Percentiles rank a stretch among this genome's conserved stretches.
phyloP scores from a whole-genome alignment of 2,888 invertebrate genomes.

The Anticlea derivata region DNA sequence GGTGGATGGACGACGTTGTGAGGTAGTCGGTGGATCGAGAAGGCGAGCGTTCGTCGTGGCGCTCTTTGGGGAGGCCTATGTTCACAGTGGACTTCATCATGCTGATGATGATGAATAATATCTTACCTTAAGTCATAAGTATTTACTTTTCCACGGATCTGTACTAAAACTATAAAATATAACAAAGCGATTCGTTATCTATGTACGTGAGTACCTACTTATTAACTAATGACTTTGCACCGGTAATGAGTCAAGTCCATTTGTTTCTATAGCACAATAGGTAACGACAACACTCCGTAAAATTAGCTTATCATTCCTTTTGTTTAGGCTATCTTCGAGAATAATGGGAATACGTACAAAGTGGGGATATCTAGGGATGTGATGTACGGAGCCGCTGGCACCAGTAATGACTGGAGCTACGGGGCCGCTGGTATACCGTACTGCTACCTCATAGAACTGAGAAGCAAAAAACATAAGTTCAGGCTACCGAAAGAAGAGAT shows the following conservation, averaged over 20 bases:
- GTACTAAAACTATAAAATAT: not conserved
- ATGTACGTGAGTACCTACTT: not conserved
- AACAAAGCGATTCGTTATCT: conserved; percentile 2
- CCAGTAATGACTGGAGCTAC: conserved; percentile 71
- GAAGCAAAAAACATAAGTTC: conserved; percentile 68
- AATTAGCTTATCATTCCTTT: conserved; percentile 16
- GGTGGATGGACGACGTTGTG: too few relatives aligned
- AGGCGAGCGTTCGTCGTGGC: too few relatives aligned
- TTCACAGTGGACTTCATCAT: too few relatives aligned
- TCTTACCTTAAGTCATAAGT: too few relatives aligned
- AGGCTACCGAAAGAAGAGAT: conserved; percentile 67
- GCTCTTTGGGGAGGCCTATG: too few relatives aligned
- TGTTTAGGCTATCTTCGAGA: conserved; percentile 63
- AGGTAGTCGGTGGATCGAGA: too few relatives aligned
- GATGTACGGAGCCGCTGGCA: conserved; percentile 71
- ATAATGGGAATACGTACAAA: conserved; percentile 68
- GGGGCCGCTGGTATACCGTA: conserved; percentile 65
- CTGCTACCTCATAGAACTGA: conserved; percentile 71
- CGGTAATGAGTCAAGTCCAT: conserved; percentile 6
- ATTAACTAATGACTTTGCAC: conserved; percentile 1
- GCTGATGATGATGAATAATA: too few relatives aligned
- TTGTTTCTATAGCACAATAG: not conserved
- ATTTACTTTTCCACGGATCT: conserved; percentile 3
- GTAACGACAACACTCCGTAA: not conserved
- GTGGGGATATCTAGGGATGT: conserved; percentile 73